Base-by-base conservation (phyloP, 2,113 vertebrate genomes). In the Tragelaphus imberbis region DNA sequence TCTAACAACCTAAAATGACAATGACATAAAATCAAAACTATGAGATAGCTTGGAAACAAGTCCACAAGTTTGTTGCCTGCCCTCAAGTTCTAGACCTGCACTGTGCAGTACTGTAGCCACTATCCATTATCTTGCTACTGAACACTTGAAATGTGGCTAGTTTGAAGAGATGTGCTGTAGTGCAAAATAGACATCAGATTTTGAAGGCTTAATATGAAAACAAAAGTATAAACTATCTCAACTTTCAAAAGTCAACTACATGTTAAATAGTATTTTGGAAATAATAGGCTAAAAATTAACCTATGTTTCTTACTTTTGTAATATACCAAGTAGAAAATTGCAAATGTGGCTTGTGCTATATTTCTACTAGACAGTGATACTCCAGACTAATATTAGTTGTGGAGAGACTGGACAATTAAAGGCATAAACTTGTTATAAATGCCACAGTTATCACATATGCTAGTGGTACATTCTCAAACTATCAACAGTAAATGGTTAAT, bases 1-100 rank as follows among this genome's bases (percentile, higher is more conserved):
- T 85, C 25, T 58, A 84, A 94, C n/a, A 53, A 90, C 21, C 19
- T 95, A 96, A 96, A 97, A 84, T 63, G 21, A 90, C 89, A 91
- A 84, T 84, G 33, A 97, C n/a, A 44, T 47, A 55, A 75, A 90
- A 68, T 53, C 86, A 88, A 88, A 96, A 17, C 23, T 85, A 1
- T 79, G 68, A 68, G 61, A 86, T 77, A 53, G 4, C 49, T 65
- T 58, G 53, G 36, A 96, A 96, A 93, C 16, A 90, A 65, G 10
- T 81, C 81, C 27, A 28, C 23, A 94, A 6, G 56, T 51, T 61
- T 68, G 25, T 5, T 65, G 28, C 56, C 81, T 80, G 28, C 23
- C 36, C 53, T 96, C 3, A 56, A 81, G 27, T 81, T 85, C 80
- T 92, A 90, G 28, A 94, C n/a, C 55, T 87, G 28, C 59, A 80